Base-by-base conservation (phyloP, 2,797 vertebrate genomes). In the Pogoniulus pusillus region DNA sequence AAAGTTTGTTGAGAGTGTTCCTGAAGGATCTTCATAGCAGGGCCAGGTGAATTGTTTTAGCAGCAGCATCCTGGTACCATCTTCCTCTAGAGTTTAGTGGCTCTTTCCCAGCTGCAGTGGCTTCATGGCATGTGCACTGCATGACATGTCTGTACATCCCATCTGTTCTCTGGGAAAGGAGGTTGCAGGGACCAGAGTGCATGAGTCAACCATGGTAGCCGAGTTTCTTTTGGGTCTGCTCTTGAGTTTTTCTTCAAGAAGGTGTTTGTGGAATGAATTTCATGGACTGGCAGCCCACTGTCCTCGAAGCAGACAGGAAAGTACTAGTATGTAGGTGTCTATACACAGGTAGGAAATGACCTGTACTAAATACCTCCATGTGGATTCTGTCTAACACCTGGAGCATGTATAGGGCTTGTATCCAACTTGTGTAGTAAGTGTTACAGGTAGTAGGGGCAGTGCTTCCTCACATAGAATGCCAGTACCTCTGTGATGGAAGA, bases 71-170 rank as follows among this genome's bases (percentile, higher is more conserved):
- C 57, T 45, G 39, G 7, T 80, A 71, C 35, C 16, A 2, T 59
- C n/a, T 49, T 65, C 11, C 11, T 4, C 16, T 60, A 30, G 45
- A 60, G 30, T 17, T 51, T 39, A 39, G 37, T 5, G 26, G 23
- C 58, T 64, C 45, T 47, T 79, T 19, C 12, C 17, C 16, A 39
- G 65, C 35, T 73, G 59, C 41, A 24, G 26, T 57, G 58, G 39
- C 41, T 45, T 63, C 20, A 11, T 14, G 71, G 34, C 10, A 9
- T 0, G 1, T 19, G 6, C 16, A 1, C 12, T 49, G 13, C 7
- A 1, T 1, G 0, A 29, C 13, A 1, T 10, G 7, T 29, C 73
- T 1, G 0, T 70, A 26, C 19, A 18, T 59, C n/a, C 54, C 4
- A 1, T 45, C 11, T 58, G 10, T 82, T 41, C 29, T 54, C 37